Conservation (phyloP, 1,140 invertebrate species). For the Drosophila kurseongensis region DNA sequence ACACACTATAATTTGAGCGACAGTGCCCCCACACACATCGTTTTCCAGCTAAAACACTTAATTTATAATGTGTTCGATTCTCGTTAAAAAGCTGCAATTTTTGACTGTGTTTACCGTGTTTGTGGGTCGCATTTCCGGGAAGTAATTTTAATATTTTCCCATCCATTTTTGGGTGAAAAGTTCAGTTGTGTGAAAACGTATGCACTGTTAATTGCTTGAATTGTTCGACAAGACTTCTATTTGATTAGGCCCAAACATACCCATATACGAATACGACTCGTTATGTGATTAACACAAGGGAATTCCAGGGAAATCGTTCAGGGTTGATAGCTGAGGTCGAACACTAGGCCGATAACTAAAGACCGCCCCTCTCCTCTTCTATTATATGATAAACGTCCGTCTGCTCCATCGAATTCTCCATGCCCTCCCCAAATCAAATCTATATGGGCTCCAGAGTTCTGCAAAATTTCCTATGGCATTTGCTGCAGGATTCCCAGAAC, state of each 20-base stretch:
- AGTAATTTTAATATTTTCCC: constrained; percentile 41
- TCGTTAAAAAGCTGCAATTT: constrained; percentile 55
- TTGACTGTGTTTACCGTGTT: constrained; percentile 35
- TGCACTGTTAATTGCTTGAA: constrained; percentile 53
- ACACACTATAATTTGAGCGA: constrained; percentile 35
- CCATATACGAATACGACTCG: constrained; percentile 6
- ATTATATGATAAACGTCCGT: neutral
- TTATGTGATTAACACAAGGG: constrained; percentile 46
- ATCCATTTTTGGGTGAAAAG: constrained; percentile 15
- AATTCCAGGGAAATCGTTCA: constrained; percentile 36
- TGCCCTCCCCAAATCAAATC: constrained; percentile 22
- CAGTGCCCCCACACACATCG: constrained; percentile 2
- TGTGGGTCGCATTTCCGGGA: constrained; percentile 67
- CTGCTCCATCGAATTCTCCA: constrained; percentile 13
- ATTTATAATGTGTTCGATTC: constrained; percentile 55
- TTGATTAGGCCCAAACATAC: constrained; percentile 46
- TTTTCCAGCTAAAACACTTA: constrained; percentile 51
- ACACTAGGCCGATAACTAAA: constrained; percentile 12
- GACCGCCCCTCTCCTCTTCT: neutral
- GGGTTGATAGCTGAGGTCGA: constrained; percentile 8
- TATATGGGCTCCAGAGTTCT: constrained; percentile 18
- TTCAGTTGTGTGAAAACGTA: constrained; percentile 39
- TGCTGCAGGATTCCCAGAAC: constrained; percentile 30
- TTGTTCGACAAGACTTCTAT: constrained; percentile 38
- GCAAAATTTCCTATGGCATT: constrained; percentile 24